Percentiles rank a stretch among this genome's conserved stretches.
These are phyloP conservation scores for Leptopilina clavipes DNA, from an alignment of 1,140 invertebrate genomes.

Conservation along the genomic window DNA sequence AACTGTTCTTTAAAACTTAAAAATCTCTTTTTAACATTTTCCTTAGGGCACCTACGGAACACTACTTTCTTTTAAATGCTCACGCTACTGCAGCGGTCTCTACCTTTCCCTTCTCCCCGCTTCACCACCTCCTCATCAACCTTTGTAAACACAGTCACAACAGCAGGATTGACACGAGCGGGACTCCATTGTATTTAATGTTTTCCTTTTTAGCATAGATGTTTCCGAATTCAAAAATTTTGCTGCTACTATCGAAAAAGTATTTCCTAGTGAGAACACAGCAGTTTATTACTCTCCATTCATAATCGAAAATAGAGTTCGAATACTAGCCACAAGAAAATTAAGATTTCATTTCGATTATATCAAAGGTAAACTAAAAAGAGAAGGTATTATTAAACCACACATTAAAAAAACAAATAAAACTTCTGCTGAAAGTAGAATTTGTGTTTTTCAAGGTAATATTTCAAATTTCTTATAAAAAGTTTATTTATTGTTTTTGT, in stretches of 20 bases:
- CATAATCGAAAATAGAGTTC: neutral
- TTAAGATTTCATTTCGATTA: neutral
- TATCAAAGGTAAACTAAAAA: neutral
- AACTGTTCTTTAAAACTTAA: no score
- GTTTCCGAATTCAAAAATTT: neutral
- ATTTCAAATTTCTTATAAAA: neutral
- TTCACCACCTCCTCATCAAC: no score
- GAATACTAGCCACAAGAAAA: neutral
- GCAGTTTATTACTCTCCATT: neutral
- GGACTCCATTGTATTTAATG: no score
- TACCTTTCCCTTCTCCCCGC: no score
- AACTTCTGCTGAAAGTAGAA: neutral
- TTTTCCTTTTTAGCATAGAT: neutral
- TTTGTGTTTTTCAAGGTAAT: conserved; percentile 4
- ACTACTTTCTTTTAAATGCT: no score
- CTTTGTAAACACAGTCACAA: no score
- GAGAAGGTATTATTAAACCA: neutral
- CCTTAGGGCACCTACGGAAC: no score
- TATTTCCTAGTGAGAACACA: neutral
- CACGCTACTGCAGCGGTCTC: no score
- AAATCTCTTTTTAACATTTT: no score
- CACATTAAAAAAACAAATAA: neutral
- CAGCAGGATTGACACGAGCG: no score
- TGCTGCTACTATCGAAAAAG: neutral
- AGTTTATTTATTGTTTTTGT: neutral